These are phyloP conservation scores for Falco novaeseelandiae DNA, from an alignment of 2,797 vertebrate genomes.

Conservation along the genomic window DNA sequence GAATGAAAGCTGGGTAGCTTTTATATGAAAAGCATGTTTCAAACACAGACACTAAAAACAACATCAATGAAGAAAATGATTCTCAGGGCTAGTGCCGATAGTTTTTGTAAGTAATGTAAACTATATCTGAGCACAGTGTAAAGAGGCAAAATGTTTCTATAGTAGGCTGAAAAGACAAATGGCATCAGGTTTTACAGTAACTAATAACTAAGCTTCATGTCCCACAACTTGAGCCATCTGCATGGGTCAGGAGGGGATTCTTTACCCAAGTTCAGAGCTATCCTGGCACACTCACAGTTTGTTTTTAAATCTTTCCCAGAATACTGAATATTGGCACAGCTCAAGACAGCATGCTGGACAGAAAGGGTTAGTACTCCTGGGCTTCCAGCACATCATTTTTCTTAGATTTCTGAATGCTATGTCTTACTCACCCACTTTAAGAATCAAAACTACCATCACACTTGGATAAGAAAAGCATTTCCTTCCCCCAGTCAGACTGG, in stretches of 20 bases:
- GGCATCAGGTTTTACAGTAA: not conserved
- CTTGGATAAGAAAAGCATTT: not conserved
- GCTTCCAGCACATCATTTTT: not conserved
- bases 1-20: not conserved
- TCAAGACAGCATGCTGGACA: not conserved
- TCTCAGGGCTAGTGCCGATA: not conserved
- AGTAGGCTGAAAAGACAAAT: not conserved
- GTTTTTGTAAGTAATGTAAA: not conserved
- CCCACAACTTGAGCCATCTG: not conserved
- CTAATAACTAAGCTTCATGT: not conserved
- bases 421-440: not conserved
- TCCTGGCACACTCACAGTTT: not conserved
- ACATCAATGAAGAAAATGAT: not conserved
- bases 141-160: not conserved
- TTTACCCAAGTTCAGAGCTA: not conserved
- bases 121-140: not conserved
- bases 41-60: not conserved
- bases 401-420: not conserved
- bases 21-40: not conserved
- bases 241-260: not conserved
- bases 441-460: not conserved
- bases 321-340: not conserved
- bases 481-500: not conserved
- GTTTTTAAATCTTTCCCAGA: not conserved
- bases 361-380: not conserved